Evolutionary conservation across 2,888 invertebrate genomes (phyloP), one percentile per base, ranked within the genome.

Genomic region (Lithophane leautieri): DNA sequence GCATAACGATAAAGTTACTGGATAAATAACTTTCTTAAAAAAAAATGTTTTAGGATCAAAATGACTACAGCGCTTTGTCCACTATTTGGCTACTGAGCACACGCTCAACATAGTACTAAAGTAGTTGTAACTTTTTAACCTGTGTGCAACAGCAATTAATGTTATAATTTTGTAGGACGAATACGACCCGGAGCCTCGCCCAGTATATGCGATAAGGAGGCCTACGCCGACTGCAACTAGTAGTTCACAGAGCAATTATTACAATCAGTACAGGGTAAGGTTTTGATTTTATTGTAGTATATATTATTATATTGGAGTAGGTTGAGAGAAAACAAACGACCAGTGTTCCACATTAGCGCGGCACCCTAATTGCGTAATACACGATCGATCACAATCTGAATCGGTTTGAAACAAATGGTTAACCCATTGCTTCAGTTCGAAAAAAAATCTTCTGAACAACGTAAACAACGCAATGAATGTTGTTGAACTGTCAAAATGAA

Each of bases 101-200:
- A 65, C 44, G 19, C 19, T 25, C 47, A 47, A 14, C 8, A 40
- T n/a, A n/a, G 56, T 25, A 25, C n/a, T 12, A 1, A 54, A 42
- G 9, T 34, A 34, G 34, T 34, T 34, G 34, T 34, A 34, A 34
- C 34, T 34, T 34, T 9, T 42, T n/a, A n/a, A 42, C 42, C 3
- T 42, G 9, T 19, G 3, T 50, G 8, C 40, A 60, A 50, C 22
- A 47, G 34, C 12, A 70, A 16, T 22, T 34, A 16, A 61, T 50
- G n/a, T 44, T 70, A 16, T 34, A 7, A 40, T 72, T 72, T 79
- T 79, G 22, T 42, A 79, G 79, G 34, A n/a, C 8, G 70, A 69
- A 25, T 19, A 50, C 19, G 62, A 40, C 19, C 9, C 50, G 22
- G 16, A 1, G n/a, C 50, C 0, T 16, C 19, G 11, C 4, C 11